Base-by-base conservation (phyloP, 2,797 vertebrate species). In the Xiphorhynchus erythropygius region DNA sequence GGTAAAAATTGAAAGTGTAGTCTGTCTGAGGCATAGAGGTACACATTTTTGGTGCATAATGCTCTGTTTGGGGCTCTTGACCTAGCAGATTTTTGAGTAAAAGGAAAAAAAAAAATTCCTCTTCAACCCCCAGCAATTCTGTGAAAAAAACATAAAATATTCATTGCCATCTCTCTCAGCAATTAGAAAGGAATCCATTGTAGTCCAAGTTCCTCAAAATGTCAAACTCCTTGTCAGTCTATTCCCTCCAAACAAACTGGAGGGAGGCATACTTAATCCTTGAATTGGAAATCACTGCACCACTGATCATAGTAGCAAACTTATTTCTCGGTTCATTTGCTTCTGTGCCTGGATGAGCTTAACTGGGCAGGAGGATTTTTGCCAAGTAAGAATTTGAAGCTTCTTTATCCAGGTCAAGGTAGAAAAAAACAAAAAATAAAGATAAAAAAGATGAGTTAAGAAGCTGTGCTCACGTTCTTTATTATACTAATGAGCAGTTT, bases 271-370 rank as follows among this genome's bases (percentile, higher is more conserved):
- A 37, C 9, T 90, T 89, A 84, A 76, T 73, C 59, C 67, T 76
- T 73, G 84, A 89, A 89, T 12, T 89, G 90, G 70, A 90, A 90
- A 89, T 88, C 76, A 50, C 24, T 90, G 88, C 62, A 81, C 57
- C 86, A 75, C 75, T 88, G 77, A 60, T 84, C 88, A 60, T 60
- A 39, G 49, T 42, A 81, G 69, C 84, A 87, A 83, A 84, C 59
- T 87, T 79, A 84, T 93, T 92, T 90, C 50, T 86, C 73, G 84
- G 46, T 78, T 94, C 84, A 71, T 53, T 91, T 85, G 47, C 46
- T 84, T 70, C 77, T 93, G 55, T 89, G 77, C 77, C 70, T 84
- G 67, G 46, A 42, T 77, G 56, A 96, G 18, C 22, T 93, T 49
- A 60, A 64, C 60, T 68, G 46, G 55, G 18, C 9, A 28, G 35